Evolutionary conservation across 1,140 invertebrate genomes (phyloP).

Genomic region (Ceratitis capitata): DNA sequence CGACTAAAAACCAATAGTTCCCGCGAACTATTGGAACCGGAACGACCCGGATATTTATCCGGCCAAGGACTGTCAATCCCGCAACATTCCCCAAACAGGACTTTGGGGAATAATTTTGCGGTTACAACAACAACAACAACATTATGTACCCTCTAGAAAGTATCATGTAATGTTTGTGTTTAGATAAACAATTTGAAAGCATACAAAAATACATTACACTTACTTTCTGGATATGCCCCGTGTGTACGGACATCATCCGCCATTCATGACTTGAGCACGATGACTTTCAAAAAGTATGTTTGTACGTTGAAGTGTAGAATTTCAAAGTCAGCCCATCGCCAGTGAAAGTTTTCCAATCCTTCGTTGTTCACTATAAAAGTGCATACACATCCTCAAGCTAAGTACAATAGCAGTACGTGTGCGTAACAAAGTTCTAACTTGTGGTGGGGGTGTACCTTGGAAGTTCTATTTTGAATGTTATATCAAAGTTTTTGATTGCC

Average conservation of each 20-base stretch:
- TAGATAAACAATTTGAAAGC: too few species aligned
- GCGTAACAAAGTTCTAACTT: background rate
- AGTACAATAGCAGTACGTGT: background rate
- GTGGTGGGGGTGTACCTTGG: background rate
- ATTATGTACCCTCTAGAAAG: too few species aligned
- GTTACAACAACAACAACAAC: too few species aligned
- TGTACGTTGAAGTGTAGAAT: background rate
- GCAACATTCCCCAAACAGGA: too few species aligned
- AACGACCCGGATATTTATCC: too few species aligned
- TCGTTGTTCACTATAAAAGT: background rate
- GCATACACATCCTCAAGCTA: background rate
- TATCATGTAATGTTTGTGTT: too few species aligned
- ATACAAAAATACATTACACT: too few species aligned
- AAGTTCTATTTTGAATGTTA: background rate
- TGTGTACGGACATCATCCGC: background rate
- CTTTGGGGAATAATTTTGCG: too few species aligned
- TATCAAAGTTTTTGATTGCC: background rate
- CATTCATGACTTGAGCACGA: background rate
- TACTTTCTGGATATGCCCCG: too few species aligned
- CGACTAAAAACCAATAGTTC: too few species aligned
- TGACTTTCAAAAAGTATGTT: background rate
- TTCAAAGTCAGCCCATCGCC: background rate
- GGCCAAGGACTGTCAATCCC: too few species aligned
- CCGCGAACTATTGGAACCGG: too few species aligned
- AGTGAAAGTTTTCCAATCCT: constrained; percentile 6